These are phyloP conservation scores for Sebastes alutus DNA, from an alignment of 2,797 vertebrate genomes.

Conservation along the genomic window DNA sequence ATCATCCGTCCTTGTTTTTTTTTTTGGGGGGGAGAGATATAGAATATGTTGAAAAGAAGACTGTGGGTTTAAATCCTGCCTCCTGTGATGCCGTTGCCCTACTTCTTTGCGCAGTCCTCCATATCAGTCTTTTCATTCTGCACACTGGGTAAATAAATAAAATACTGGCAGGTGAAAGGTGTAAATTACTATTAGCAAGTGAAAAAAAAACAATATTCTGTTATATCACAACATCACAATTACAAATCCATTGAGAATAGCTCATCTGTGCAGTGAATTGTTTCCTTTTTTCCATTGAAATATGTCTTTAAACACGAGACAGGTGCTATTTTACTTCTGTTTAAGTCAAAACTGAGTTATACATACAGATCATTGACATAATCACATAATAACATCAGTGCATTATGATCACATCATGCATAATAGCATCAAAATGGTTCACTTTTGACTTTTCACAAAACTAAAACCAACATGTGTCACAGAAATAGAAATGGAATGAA, in stretches of 20 bases:
- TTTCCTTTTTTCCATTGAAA: not conserved
- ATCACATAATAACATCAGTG: not conserved
- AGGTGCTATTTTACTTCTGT: not conserved
- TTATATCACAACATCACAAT: not conserved
- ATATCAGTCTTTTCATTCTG: constrained; percentile 1
- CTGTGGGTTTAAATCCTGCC: constrained; percentile 47
- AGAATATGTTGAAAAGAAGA: constrained; percentile 50
- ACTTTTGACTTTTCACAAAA: not conserved
- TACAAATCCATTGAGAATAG: no score
- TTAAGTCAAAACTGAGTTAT: not conserved
- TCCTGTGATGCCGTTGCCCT: constrained; percentile 54
- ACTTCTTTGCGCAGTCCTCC: constrained; percentile 41
- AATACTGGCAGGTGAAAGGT: not conserved
- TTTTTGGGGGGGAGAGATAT: not conserved
- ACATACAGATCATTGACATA: not conserved
- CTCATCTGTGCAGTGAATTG: not conserved
- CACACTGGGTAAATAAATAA: not conserved
- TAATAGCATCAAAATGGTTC: not conserved
- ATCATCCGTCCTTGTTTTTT: constrained; percentile 57
- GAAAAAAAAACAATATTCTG: not conserved
- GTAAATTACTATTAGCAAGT: not conserved
- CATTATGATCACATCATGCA: not conserved
- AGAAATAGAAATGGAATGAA: not conserved
- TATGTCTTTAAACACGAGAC: not conserved
- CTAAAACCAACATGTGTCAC: not conserved